Evolutionary conservation across 2,113 vertebrate species (phyloP), one percentile per base, ranked within the genome.

Genomic region (Carassius gibelio): DNA sequence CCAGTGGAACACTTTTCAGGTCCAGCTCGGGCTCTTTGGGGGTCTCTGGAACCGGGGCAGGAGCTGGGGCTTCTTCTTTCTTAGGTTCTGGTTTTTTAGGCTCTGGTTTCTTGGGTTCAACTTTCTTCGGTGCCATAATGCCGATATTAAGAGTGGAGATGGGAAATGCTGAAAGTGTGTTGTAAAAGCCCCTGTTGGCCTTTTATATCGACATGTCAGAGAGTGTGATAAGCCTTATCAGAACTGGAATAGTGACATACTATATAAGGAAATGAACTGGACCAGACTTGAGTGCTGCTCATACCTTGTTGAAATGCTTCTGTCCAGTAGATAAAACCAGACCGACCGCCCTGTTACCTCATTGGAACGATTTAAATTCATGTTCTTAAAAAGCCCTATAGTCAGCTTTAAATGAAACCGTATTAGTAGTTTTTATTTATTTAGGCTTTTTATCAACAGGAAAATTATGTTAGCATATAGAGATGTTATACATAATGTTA

Each of bases 101-200:
- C 21, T 91, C 90, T 19, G 82, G 84, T 83, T 95, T 95, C 90
- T 95, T 95, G 45, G 89, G 90, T 90, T 95, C 94, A 0, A 91
- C 83, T 87, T 95, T 95, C 85, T 94, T 95, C 0, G 92, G 84
- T 55, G 88, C 88, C 90, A 91, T 91, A 34, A 15, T 66, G 61
- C 34, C 64, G 5, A 71, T n/a, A 26, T 10, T 71, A 68, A 55
- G 52, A 66, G 34, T n/a, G 87, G 17, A 79, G 76, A 87, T 62
- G n/a, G 66, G 10, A 23, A 71, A 61, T 48, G 75, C 21, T 62
- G 78, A 62, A 59, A 62, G 52, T 75, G 72, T 77, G 21, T 71
- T 52, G 62, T 75, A 52, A 15, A 30, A 64, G 62, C 42, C 83
- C 57, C 78, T 8, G 68, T 26, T 55, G 42, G 34, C 82, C 72